phyloP scores from a whole-genome alignment of 2,113 vertebrate genomes.

The Sisor rabdophorus region DNA sequence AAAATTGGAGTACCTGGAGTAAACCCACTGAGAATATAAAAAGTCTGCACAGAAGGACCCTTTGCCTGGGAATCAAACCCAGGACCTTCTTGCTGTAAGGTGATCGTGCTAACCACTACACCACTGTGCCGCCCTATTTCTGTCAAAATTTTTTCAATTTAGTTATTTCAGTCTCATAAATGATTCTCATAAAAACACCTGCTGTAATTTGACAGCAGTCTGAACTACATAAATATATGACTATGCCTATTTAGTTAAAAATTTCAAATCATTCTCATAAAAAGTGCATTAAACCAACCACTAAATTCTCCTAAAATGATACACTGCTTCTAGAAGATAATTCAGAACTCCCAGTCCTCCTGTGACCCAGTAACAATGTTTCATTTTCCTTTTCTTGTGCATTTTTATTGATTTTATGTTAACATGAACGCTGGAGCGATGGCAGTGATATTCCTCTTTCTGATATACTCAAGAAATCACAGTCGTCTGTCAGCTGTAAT shows the following conservation, averaged over 20 bases:
- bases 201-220: too few relatives aligned
- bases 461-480: constrained; percentile 26
- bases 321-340: not conserved
- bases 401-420: constrained; percentile 30
- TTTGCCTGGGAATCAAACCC: too few relatives aligned
- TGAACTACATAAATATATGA: too few relatives aligned
- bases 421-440: constrained; percentile 31
- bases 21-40: too few relatives aligned
- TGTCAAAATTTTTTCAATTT: too few relatives aligned
- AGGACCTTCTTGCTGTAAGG: too few relatives aligned
- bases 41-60: too few relatives aligned
- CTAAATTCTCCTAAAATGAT: not conserved
- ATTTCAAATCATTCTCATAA: not conserved
- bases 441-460: constrained; percentile 25
- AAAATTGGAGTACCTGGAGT: too few relatives aligned
- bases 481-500: constrained; percentile 40
- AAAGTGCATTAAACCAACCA: not conserved
- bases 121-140: too few relatives aligned
- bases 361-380: constrained; percentile 5
- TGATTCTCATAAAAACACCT: too few relatives aligned
- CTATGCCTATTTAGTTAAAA: not conserved
- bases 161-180: too few relatives aligned
- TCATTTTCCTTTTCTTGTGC: constrained; percentile 12
- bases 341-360: not conserved
- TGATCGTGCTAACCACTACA: too few relatives aligned